A percentile compares a stretch with the other conserved stretches of the same genome.
Evolutionary conservation across 64 coral and sea anemone species (phyloP).

Genomic region (Pocillopora verrucosa): DNA sequence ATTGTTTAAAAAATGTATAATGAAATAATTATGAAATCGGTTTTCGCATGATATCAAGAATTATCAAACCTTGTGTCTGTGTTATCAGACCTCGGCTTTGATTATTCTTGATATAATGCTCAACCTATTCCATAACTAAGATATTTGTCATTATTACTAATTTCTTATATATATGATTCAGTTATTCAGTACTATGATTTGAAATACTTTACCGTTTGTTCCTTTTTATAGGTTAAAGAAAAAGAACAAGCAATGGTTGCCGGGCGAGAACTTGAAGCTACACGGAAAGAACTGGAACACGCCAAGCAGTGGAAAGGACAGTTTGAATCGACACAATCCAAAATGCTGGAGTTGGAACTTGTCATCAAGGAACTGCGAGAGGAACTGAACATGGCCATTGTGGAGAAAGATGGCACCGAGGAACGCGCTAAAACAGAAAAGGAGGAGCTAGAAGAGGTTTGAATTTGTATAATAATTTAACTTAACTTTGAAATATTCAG

Average conservation of each 20-base stretch:
- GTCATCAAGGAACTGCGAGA: conserved; percentile 61
- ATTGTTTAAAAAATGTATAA: too few relatives aligned
- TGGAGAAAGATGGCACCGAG: conserved; percentile 49
- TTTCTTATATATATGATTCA: background rate
- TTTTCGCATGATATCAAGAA: background rate
- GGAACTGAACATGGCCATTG: conserved; percentile 41
- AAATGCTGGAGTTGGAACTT: conserved; percentile 65
- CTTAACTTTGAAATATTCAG: too few relatives aligned
- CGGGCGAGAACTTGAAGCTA: conserved; percentile 65
- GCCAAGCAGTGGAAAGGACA: conserved; percentile 87
- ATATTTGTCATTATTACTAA: background rate
- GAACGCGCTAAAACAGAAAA: conserved; percentile 40
- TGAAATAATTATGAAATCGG: background rate
- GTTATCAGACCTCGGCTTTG: too few relatives aligned
- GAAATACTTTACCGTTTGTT: background rate
- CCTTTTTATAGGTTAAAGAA: conserved; percentile 62
- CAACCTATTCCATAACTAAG: background rate
- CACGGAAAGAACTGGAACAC: conserved; percentile 81
- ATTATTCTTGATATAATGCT: too few relatives aligned
- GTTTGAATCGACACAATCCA: conserved; percentile 66
- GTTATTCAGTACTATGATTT: background rate
- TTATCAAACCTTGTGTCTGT: too few relatives aligned
- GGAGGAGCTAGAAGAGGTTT: conserved; percentile 72
- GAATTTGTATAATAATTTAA: background rate
- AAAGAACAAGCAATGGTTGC: conserved; percentile 52